Percentiles rank a stretch among this genome's conserved stretches.
phyloP scores from a whole-genome alignment of 2,113 vertebrate species.

The Apaloderma vittatum region DNA sequence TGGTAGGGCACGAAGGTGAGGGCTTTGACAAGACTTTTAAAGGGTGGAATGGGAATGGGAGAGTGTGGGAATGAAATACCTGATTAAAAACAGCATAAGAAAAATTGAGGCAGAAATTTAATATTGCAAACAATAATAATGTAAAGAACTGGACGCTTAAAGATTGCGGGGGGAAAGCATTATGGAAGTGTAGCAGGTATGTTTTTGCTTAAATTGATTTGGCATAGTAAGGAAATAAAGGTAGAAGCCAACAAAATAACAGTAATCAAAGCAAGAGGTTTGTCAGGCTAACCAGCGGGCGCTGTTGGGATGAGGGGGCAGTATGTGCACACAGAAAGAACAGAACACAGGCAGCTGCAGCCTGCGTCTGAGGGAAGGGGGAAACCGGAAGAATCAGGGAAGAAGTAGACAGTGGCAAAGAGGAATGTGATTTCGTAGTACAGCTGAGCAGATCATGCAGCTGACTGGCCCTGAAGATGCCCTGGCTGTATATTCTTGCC shows the following conservation, averaged over 20 bases:
- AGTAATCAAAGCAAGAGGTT: not conserved
- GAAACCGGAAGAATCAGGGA: not conserved
- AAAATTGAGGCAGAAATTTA: not conserved
- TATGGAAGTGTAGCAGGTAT: not conserved
- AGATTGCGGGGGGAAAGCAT: accelerated
- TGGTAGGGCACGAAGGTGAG: not conserved
- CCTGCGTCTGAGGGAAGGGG: not conserved
- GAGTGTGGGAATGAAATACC: not conserved
- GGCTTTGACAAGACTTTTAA: not conserved
- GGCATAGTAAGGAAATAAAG: not conserved
- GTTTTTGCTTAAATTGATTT: not conserved
- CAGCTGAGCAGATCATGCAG: not conserved
- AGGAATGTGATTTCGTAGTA: not conserved
- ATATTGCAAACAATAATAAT: not conserved
- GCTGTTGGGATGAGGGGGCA: not conserved
- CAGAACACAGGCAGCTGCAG: not conserved
- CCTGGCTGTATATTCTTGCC: not conserved
- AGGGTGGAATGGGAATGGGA: not conserved
- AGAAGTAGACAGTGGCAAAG: not conserved
- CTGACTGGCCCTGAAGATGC: not conserved
- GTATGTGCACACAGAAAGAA: not conserved
- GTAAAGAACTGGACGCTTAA: not conserved
- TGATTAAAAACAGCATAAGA: not conserved
- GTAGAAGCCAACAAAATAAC: not conserved
- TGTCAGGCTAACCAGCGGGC: not conserved